Conservation (phyloP, 2,888 invertebrate genomes). For the Agriopis leucophaearia region DNA sequence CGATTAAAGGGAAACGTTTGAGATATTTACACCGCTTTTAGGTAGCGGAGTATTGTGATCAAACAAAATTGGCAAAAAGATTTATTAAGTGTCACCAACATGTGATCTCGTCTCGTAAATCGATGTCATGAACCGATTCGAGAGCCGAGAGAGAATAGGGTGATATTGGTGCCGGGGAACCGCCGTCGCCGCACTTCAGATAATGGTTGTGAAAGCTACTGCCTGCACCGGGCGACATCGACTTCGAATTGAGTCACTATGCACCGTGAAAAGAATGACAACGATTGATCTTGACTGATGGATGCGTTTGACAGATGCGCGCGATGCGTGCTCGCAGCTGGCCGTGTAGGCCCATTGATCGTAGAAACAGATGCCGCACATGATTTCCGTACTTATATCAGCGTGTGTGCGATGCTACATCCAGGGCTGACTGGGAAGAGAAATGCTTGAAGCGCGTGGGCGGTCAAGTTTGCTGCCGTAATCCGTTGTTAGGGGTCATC, state of each 20-base stretch:
- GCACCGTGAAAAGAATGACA: constrained; percentile 60
- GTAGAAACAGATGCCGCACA: constrained; percentile 53
- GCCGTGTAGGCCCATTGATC: constrained; percentile 50
- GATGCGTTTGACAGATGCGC: constrained; percentile 47
- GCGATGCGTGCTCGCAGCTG: constrained; percentile 44
- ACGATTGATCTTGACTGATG: constrained; percentile 62
- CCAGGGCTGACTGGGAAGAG: constrained; percentile 54
- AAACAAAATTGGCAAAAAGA: constrained; percentile 63
- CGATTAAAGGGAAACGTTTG: constrained; percentile 52
- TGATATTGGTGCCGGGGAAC: constrained; percentile 61
- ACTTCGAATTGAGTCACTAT: constrained; percentile 53
- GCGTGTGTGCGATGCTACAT: constrained; percentile 43
- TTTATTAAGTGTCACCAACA: constrained; percentile 70
- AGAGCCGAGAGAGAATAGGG: constrained; percentile 67
- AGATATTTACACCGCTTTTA: constrained; percentile 54
- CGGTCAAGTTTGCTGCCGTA: constrained; percentile 79
- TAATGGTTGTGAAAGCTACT: constrained; percentile 73
- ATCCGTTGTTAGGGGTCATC: constrained; percentile 75
- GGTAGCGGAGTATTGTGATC: constrained; percentile 55
- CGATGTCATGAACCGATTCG: constrained; percentile 69
- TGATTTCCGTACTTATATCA: constrained; percentile 33
- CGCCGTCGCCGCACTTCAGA: constrained; percentile 59
- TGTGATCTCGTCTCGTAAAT: constrained; percentile 73
- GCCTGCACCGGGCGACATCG: constrained; percentile 47
- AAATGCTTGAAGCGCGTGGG: constrained; percentile 69